Conservation (phyloP, 2,797 vertebrate species). For the Phoebastria nigripes region DNA sequence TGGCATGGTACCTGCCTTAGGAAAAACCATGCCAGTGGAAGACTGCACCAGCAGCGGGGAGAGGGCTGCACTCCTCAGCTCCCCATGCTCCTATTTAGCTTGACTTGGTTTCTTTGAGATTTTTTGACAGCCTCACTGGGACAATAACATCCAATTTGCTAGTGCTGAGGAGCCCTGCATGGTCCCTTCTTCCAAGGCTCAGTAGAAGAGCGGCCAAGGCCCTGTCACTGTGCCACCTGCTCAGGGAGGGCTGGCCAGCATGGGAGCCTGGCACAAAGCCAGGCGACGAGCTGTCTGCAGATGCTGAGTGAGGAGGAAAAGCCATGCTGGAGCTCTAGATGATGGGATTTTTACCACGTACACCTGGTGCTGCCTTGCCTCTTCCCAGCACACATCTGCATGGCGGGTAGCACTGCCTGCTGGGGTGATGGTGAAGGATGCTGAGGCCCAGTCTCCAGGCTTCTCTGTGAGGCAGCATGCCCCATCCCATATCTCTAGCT, state of each 20-base stretch:
- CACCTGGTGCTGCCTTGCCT: background rate
- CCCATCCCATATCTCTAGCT: background rate
- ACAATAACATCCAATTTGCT: background rate
- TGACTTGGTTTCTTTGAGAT: background rate
- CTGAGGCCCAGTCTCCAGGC: background rate
- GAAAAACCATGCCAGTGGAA: background rate
- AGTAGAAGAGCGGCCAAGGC: background rate
- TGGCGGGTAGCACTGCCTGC: background rate
- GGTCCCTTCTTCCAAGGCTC: background rate
- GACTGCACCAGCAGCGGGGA: background rate
- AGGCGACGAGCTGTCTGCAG: background rate
- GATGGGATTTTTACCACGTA: background rate
- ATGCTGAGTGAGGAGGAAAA: background rate
- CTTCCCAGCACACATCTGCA: fast-evolving
- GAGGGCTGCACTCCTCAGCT: background rate
- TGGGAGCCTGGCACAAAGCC: background rate
- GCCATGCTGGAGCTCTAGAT: background rate
- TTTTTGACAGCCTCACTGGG: background rate
- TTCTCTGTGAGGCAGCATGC: background rate
- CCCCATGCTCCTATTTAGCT: background rate
- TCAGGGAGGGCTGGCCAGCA: background rate
- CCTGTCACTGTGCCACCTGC: background rate
- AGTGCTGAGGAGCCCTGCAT: background rate
- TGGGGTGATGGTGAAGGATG: background rate
- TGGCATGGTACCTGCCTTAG: background rate